A percentile compares a stretch with the other conserved stretches of the same genome.
phyloP scores from a whole-genome alignment of 2,113 vertebrate species.

The Mohoua ochrocephala region DNA sequence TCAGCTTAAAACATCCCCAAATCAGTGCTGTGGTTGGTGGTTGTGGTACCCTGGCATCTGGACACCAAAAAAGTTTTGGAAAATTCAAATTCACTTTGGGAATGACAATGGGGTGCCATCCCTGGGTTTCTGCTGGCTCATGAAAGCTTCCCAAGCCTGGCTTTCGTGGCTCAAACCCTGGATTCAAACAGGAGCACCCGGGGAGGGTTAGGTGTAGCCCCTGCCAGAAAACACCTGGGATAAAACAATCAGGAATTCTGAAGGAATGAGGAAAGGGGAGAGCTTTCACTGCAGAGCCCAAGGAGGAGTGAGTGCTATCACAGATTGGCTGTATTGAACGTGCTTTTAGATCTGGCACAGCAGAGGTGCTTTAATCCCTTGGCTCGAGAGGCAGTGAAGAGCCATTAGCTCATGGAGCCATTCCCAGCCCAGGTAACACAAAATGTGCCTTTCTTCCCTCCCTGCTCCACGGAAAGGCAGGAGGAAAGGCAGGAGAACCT shows the following conservation, averaged over 20 bases:
- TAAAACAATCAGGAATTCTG: fast-evolving
- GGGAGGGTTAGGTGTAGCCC: too few species aligned
- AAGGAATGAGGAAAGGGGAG: background rate
- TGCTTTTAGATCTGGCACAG: background rate
- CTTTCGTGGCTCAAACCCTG: background rate
- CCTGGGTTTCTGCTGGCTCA: background rate
- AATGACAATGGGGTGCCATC: fast-evolving
- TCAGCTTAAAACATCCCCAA: background rate
- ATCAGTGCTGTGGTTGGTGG: background rate
- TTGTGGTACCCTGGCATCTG: too few species aligned
- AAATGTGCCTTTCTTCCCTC: background rate
- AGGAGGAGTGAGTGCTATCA: fast-evolving
- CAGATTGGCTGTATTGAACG: fast-evolving
- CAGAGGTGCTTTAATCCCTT: background rate
- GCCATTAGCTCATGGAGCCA: background rate
- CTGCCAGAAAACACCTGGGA: background rate
- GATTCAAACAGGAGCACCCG: fast-evolving
- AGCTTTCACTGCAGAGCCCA: background rate
- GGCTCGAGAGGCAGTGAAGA: background rate
- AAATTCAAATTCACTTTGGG: background rate
- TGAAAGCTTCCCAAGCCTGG: background rate
- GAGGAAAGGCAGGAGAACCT: background rate
- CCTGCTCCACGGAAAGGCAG: background rate
- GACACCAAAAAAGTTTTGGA: too few species aligned
- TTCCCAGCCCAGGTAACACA: background rate